These are phyloP conservation scores for Hyalella azteca DNA, from an alignment of 2,888 invertebrate species.

Conservation along the genomic window DNA sequence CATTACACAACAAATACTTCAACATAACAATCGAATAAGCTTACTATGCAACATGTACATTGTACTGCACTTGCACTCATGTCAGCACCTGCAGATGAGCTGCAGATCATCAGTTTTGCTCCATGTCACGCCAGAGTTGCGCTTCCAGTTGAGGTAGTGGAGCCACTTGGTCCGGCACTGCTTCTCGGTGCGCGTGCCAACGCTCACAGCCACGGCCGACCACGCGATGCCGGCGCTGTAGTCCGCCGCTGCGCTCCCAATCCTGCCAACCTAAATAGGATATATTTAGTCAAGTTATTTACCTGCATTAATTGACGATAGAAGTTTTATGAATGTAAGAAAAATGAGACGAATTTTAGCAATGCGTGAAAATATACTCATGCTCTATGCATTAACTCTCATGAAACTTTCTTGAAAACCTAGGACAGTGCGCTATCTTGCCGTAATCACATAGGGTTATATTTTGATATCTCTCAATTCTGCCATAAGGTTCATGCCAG, in stretches of 20 bases:
- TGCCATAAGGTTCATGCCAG: too few species aligned
- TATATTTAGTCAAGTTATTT: too few species aligned
- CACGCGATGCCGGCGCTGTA: constrained; percentile 45
- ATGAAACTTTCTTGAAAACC: too few species aligned
- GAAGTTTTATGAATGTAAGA: too few species aligned
- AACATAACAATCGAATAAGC: neutral
- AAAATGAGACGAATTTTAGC: too few species aligned
- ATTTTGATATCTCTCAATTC: too few species aligned
- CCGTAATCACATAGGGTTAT: too few species aligned
- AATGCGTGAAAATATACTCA: too few species aligned
- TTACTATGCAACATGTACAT: neutral
- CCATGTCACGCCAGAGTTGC: constrained; percentile 65
- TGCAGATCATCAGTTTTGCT: constrained; percentile 65
- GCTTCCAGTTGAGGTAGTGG: constrained; percentile 66
- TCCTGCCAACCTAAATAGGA: neutral
- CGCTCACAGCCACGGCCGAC: constrained; percentile 58
- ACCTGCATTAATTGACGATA: too few species aligned
- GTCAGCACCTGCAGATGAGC: constrained; percentile 64
- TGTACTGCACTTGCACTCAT: constrained; percentile 54
- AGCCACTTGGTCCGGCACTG: constrained; percentile 67
- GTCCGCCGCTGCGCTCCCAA: constrained; percentile 16
- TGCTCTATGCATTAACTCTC: too few species aligned
- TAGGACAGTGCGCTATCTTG: too few species aligned
- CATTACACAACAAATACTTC: neutral
- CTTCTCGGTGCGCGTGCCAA: constrained; percentile 65